A percentile compares a stretch with the other conserved stretches of the same genome.
Evolutionary conservation across 2,888 invertebrate genomes (phyloP).

Genomic region (Eupithecia centaureata): DNA sequence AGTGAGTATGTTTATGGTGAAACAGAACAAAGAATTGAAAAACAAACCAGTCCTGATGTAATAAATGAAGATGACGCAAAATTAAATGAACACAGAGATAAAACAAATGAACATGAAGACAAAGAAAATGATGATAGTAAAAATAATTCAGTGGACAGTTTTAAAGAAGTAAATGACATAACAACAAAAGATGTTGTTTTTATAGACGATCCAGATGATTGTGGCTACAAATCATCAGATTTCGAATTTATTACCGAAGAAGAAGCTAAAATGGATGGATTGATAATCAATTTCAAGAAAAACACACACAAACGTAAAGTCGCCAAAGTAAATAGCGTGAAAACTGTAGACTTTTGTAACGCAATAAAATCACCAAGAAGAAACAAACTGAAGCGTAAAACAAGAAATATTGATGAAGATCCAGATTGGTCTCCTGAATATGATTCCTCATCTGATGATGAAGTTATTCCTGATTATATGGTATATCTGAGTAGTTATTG

Average conservation of each 20-base stretch:
- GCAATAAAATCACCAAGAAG: neutral
- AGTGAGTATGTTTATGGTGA: neutral
- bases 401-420: neutral
- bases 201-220: constrained; percentile 31
- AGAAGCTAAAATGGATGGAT: constrained; percentile 56
- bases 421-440: constrained; percentile 5
- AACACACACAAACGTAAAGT: neutral
- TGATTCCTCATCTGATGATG: neutral
- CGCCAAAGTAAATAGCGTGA: constrained; percentile 3
- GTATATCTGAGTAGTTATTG: too few species aligned
- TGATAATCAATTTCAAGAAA: constrained; percentile 42
- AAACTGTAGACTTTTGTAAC: neutral
- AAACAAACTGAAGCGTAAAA: neutral
- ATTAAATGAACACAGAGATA: neutral
- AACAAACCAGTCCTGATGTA: neutral
- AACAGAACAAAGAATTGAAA: neutral
- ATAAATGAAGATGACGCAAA: neutral
- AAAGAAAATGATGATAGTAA: constrained; percentile 3
- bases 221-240: constrained; percentile 68
- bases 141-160: constrained; percentile 7
- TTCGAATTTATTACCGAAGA: constrained; percentile 72
- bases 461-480: neutral
- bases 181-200: neutral
- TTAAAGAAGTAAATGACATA: constrained; percentile 14
- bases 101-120: neutral